Evolutionary conservation across 2,888 invertebrate genomes (phyloP).

Genomic region (Aricia artaxerxes): DNA sequence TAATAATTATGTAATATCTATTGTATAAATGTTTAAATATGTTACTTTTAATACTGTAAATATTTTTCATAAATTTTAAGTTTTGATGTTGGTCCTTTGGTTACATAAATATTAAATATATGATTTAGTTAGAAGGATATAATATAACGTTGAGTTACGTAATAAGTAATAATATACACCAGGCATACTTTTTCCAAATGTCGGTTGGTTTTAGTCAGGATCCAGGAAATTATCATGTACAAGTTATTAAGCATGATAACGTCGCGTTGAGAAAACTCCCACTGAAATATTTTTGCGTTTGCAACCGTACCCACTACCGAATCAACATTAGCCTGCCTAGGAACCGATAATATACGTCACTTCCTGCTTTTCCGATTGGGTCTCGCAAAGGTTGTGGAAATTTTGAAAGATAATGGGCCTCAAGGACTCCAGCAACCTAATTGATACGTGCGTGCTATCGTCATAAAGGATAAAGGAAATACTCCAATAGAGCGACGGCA

Average conservation of each 20-base stretch:
- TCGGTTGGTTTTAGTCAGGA: not conserved
- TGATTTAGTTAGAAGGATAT: not conserved
- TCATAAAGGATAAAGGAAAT: slow-evolving; percentile 80
- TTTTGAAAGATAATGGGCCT: slow-evolving; percentile 36
- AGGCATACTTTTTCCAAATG: not conserved
- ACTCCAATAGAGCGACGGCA: slow-evolving; percentile 78
- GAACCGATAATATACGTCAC: not conserved
- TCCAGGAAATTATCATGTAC: not conserved
- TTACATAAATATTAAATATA: too few relatives aligned
- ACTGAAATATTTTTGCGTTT: not conserved
- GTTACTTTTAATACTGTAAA: not conserved
- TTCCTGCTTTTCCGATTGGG: not conserved
- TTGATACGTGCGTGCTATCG: slow-evolving; percentile 72
- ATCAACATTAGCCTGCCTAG: not conserved
- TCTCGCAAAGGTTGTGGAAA: slow-evolving; percentile 20
- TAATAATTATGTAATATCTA: not conserved
- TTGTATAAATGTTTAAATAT: too few relatives aligned
- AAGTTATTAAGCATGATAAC: not conserved
- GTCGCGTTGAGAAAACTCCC: too few relatives aligned
- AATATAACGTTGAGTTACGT: not conserved
- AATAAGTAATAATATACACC: not conserved
- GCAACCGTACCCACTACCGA: not conserved
- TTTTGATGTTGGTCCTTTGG: not conserved
- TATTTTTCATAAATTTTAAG: not conserved
- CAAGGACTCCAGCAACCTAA: slow-evolving; percentile 70